A percentile compares a stretch with the other conserved stretches of the same genome.
These are phyloP conservation scores for Sialis fuliginosa DNA, from an alignment of 2,888 invertebrate genomes.

Conservation along the genomic window DNA sequence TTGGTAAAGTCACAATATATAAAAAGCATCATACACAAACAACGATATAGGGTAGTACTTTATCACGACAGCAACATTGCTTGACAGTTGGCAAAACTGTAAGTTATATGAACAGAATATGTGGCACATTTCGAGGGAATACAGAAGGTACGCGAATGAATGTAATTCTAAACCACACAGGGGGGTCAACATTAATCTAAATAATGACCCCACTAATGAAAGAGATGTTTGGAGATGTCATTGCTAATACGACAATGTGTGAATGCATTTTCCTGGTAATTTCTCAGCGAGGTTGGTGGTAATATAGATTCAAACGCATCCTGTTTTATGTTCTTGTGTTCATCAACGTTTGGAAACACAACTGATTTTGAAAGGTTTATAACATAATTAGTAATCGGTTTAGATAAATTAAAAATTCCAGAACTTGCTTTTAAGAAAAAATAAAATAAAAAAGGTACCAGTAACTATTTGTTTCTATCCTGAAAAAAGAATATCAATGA, in stretches of 20 bases:
- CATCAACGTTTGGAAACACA: too few species aligned
- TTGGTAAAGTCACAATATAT: not conserved
- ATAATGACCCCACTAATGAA: conserved; percentile 28
- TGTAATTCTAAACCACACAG: conserved; percentile 26
- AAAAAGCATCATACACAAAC: not conserved
- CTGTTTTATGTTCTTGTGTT: too few species aligned
- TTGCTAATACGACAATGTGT: conserved; percentile 31
- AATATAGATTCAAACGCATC: not conserved
- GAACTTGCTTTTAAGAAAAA: too few species aligned
- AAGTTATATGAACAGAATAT: not conserved
- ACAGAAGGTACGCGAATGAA: not conserved
- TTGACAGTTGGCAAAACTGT: not conserved
- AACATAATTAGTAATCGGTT: too few species aligned
- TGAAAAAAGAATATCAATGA: too few species aligned
- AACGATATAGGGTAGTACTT: not conserved
- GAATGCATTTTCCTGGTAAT: conserved; percentile 28
- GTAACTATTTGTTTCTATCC: too few species aligned
- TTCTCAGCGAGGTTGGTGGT: conserved; percentile 21
- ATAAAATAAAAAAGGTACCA: too few species aligned
- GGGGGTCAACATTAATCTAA: conserved; percentile 29
- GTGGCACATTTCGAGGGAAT: not conserved
- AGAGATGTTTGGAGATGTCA: conserved; percentile 29
- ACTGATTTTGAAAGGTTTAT: too few species aligned
- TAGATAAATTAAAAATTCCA: too few species aligned
- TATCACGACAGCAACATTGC: not conserved